phyloP scores from a whole-genome alignment of 2,797 vertebrate genomes.

The Pipistrellus nathusii region DNA sequence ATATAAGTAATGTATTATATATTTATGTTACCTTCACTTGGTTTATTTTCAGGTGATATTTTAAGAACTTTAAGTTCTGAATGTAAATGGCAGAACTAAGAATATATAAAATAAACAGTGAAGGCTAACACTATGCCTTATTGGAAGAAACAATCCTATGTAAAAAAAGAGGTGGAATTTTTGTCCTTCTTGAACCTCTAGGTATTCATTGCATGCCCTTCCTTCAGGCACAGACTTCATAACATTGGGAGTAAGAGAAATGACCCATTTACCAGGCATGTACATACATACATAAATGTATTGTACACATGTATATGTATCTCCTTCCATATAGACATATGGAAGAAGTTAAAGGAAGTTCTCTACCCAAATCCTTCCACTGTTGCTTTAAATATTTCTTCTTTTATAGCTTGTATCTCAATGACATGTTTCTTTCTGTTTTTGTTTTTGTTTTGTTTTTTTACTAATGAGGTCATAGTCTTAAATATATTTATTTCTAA shows the following conservation, averaged over 20 bases:
- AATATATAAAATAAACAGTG: constrained; percentile 42
- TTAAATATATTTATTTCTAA: constrained; percentile 52
- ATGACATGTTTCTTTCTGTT: neutral
- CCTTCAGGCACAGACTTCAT: neutral
- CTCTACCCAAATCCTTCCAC: constrained; percentile 20
- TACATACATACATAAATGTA: neutral
- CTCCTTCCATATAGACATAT: neutral
- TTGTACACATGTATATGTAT: neutral
- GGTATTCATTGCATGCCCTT: neutral
- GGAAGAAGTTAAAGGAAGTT: neutral
- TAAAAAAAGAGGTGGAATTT: neutral
- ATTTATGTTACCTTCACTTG: neutral
- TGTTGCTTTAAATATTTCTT: constrained; percentile 44
- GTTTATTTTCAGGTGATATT: neutral
- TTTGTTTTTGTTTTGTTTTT: neutral
- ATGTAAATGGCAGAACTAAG: constrained; percentile 17
- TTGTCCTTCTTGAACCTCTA: constrained; percentile 48
- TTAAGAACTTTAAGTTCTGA: constrained; percentile 54
- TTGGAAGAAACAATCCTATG: constrained; percentile 17
- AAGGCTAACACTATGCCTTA: neutral
- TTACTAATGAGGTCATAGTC: constrained; percentile 26
- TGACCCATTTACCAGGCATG: neutral
- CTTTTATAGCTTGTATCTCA: neutral
- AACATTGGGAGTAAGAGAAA: neutral
- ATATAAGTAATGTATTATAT: constrained; percentile 1